Evolutionary conservation across 2,113 vertebrate species (phyloP), one percentile per base, ranked within the genome.

Genomic region (Austrofundulus limnaeus): DNA sequence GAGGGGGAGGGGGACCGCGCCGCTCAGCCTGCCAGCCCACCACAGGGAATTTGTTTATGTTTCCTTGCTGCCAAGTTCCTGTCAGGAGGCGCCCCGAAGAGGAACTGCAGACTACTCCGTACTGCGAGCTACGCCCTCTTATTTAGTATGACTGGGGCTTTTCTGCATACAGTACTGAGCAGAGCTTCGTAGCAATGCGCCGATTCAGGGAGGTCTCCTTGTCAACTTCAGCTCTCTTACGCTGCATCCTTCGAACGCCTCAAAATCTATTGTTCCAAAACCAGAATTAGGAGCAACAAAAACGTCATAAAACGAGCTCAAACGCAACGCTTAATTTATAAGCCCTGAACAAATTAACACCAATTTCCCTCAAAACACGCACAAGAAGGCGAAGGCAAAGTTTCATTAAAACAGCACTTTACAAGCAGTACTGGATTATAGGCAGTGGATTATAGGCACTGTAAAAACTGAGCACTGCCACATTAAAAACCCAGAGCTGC

Each of bases 11-110:
- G 46, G 75, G 59, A 74, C 51, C 37, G 61, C 31, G 55, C 81
- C 74, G 83, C 87, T 81, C 78, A 79, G 85, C 83, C 72, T 86
- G 83, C 85, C 82, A 84, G 82, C 88, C 89, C 77, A 86, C 84
- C 87, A 77, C 78, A 79, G 88, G 87, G 85, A 90, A 91, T 88
- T 88, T 91, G 87, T 92, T 92, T 90, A 90, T 86, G 61, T 90
- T 90, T 89, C 80, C 74, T 75, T 2, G 67, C 81, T 93, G 91
- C 92, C 92, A 92, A 92, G 87, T 89, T 90, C 89, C 90, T 91
- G 84, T 92, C 90, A 92, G 87, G 83, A 87, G 87, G 83, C 77
- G 84, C 89, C 88, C 88, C 81, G 64, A 80, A 88, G 90, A 91
- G 87, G 85, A 92, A 90, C 87, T 85, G 79, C 89, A 90, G 87